Base-by-base conservation (phyloP, 2,888 invertebrate species). In the Bellardia bayeri region DNA sequence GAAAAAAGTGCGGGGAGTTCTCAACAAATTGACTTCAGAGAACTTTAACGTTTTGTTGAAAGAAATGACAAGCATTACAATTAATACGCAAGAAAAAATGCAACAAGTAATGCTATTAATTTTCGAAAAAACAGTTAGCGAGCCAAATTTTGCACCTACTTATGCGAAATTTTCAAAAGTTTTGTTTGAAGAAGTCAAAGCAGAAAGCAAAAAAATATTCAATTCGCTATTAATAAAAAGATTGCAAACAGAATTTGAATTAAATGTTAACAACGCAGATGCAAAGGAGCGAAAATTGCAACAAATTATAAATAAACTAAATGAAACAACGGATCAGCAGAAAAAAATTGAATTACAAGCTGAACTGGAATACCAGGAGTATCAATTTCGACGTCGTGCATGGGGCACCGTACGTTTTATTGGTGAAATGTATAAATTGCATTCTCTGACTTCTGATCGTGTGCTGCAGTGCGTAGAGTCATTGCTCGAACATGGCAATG, bases 381-480 rank as follows among this genome's bases (percentile, higher is more conserved):
- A 92, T 89, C 93, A 93, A 54, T 93, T 93, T 74, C 90, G 93
- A 5, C 92, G 93, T 1, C 92, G 93, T 4, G 93, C 93, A 63
- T 93, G 93, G 93, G 93, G 93, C 6, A 93, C 93, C 0, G 93
- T 93, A 0, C 93, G 93, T 14, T 93, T 93, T 49, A 93, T 93
- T 72, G 93, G 93, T 2, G 93, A 93, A 89, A 91, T 93, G 76
- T 93, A 90, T 42, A 93, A 93, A 86, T 85, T 92, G 16, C 92
- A 92, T 54, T 90, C 92, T 23, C 86, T 93, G 45, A 90, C 90
- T 30, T 90, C 90, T 42, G 91, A 92, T 68, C 91, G 92, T 16
- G 93, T 93, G 3, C 89, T 92, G 30, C 82, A 88, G 37, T 93
- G 92, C 69, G 87, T 93, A 4, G 93, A 93, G 37, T 91, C 90